These are phyloP conservation scores for Anthopleura sola DNA, from an alignment of 64 coral and sea anemone species.

Conservation along the genomic window DNA sequence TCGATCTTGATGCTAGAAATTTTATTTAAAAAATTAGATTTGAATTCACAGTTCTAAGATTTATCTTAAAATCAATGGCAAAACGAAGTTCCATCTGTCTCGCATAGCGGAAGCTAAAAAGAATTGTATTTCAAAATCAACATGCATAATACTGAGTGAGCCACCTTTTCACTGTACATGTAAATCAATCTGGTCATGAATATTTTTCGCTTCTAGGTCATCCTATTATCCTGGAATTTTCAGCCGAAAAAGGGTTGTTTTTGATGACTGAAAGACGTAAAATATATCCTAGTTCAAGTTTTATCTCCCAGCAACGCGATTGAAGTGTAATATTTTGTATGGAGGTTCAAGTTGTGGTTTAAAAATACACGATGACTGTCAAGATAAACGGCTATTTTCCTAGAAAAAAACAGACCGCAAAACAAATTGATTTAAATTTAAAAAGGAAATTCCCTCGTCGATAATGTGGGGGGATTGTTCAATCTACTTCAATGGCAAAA, in stretches of 20 bases:
- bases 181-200: neutral
- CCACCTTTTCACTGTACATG: neutral
- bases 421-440: neutral
- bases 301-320: neutral
- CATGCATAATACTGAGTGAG: neutral
- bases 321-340: neutral
- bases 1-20: neutral
- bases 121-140: neutral
- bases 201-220: neutral
- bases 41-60: neutral
- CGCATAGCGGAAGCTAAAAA: neutral
- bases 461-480: neutral
- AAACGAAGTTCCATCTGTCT: neutral
- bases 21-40: neutral
- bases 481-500: neutral
- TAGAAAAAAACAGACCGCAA: constrained; percentile 1
- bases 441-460: neutral
- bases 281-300: neutral
- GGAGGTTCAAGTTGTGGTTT: neutral
- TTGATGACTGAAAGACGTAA: neutral
- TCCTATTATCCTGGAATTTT: neutral
- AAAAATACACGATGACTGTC: neutral
- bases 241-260: neutral
- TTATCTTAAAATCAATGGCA: neutral
- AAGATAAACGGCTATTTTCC: neutral